Evolutionary conservation across 1,140 invertebrate species (phyloP), one percentile per base, ranked within the genome.

Genomic region (Tetramorium alpestre): DNA sequence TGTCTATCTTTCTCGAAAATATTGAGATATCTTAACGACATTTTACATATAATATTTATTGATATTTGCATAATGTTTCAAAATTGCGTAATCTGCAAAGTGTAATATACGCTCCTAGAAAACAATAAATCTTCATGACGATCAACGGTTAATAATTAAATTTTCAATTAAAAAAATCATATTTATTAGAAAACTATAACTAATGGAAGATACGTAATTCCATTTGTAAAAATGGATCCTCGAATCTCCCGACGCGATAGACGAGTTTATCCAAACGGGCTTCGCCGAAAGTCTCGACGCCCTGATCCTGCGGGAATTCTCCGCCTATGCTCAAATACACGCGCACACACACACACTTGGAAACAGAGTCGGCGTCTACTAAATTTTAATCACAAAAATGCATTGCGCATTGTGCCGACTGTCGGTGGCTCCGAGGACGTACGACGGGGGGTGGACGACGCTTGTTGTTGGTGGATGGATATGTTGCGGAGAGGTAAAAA

Each of bases 351-450:
- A 5, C 47, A 11, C 54, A 54, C 56, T 44, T 72, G 49, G 33
- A 73, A 49, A 86, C 72, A 44, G 41, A 75, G 77, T 54, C 54
- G 28, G 28, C 70, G 87, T 87, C 80, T 69, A 89, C 86, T 93
- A 93, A 93, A 93, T 93, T 94, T 94, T 94, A 94, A 94, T 94
- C 93, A 93, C 86, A 92, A 93, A 94, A 94, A 94, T 94, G 93
- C 90, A 92, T 93, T 91, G 91, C 85, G 73, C 86, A 93, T 93
- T 94, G 93, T 94, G 90, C 54, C 73, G 67, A 38, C 60, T 80
- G 85, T 85, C 80, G 89, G 58, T 87, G 87, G 88, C 85, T 41
- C 54, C 47, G 67, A 76, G 60, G 75, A 54, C 56, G 28, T 60
- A 28, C 33, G n/a, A 60, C 6, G 69, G 67, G 72, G 28, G 67